Base-by-base conservation (phyloP, 2,797 vertebrate species). In the Paratrypauchen microcephalus region DNA sequence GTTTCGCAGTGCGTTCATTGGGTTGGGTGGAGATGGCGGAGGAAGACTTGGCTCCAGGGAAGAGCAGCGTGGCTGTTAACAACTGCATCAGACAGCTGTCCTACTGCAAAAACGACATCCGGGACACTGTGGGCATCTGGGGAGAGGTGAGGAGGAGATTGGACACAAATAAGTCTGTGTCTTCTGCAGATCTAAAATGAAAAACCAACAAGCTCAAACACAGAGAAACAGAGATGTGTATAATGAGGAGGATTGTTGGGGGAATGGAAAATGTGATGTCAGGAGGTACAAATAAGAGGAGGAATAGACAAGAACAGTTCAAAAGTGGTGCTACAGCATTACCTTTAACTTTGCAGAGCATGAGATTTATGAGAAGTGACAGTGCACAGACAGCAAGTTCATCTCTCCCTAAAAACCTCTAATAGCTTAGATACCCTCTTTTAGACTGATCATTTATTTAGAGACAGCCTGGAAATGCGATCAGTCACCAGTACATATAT, bases 1-100 rank as follows among this genome's bases (percentile, higher is more conserved):
- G 96, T 77, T 99, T 99, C 1, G 97, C 97, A 0, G 97, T 99
- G 66, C 95, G 97, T 69, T 98, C 97, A 57, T 91, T 99, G 82
- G 97, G 97, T 39, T 99, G 97, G 97, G 97, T 99, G 26, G 97
- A 99, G 88, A 99, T 99, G 97, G 96, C 95, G 0, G 97, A 99
- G 87, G 96, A 98, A 65, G 97, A 99, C 88, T 84, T 99, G 59
- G 97, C 97, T 36, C 97, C 97, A 0, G 97, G 97, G 7, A 98
- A 98, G 84, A 99, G 97, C 88, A 99, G 97, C 0, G 95, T 98
- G 0, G 97, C 97, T 0, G 97, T 99, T 39, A 99, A 99, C 91
- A 99, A 99, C 89, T 99, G 97, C 88, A 99, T 99, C 89, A 89
- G 97, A 58, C 97, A 99, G 72, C 94, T 99, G n/a, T 99, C 97